A percentile compares a stretch with the other conserved stretches of the same genome.
Evolutionary conservation across 2,113 vertebrate genomes (phyloP).

Genomic region (Heliornis fulica): DNA sequence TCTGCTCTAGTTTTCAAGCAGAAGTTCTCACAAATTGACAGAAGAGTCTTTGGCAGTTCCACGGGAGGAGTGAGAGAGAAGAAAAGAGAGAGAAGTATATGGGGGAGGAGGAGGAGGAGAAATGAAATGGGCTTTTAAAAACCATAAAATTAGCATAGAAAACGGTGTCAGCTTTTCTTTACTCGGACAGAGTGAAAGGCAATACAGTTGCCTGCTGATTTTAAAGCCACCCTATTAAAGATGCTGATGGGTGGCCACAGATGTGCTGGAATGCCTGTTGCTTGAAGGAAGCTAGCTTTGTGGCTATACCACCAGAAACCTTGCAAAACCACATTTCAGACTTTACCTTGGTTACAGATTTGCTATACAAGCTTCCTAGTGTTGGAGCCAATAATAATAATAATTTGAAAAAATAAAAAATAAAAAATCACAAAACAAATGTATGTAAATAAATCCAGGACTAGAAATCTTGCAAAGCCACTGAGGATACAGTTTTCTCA

Average conservation of each 20-base stretch:
- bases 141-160: conserved; percentile 11
- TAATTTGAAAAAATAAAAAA: background rate
- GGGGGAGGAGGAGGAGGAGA: background rate
- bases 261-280: background rate
- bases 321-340: background rate
- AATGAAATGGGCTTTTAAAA: background rate
- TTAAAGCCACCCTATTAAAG: background rate
- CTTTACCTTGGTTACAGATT: background rate
- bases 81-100: background rate
- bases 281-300: background rate
- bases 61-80: background rate
- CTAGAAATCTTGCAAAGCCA: background rate
- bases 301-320: background rate
- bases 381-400: background rate
- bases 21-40: conserved; percentile 43
- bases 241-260: background rate
- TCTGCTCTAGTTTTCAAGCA: conserved; percentile 65
- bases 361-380: background rate
- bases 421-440: accelerated
- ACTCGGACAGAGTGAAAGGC: background rate
- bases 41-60: conserved; percentile 52
- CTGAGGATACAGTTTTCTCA: accelerated
- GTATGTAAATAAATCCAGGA: background rate
- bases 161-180: background rate
- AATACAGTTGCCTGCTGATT: background rate